These are phyloP conservation scores for Micronycteris hirsuta DNA, from an alignment of 2,113 vertebrate genomes.

Conservation along the genomic window DNA sequence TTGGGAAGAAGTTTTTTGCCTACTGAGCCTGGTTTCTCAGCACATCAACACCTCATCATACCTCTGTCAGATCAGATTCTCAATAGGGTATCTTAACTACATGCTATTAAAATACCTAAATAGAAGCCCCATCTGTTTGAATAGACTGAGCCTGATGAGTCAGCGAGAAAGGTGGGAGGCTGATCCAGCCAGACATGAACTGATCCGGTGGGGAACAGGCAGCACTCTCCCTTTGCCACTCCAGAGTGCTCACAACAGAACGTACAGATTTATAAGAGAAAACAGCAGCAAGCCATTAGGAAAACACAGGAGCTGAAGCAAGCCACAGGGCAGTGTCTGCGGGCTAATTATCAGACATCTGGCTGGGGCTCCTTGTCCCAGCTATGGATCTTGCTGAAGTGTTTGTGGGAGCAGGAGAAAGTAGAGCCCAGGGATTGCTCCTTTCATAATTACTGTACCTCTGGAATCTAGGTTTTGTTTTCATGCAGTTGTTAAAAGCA, in stretches of 20 bases:
- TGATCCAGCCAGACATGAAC: slow-evolving; percentile 68
- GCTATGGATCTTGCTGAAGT: background rate
- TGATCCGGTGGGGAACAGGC: background rate
- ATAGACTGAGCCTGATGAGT: slow-evolving; percentile 73
- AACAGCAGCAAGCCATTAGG: background rate
- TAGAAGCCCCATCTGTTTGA: slow-evolving; percentile 82
- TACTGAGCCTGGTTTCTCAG: slow-evolving; percentile 45
- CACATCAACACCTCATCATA: slow-evolving; percentile 60
- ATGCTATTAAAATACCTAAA: slow-evolving; percentile 79
- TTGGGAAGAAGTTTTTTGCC: slow-evolving; percentile 49
- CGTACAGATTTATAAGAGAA: slow-evolving; percentile 17
- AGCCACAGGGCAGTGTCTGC: background rate
- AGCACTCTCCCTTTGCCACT: slow-evolving; percentile 33
- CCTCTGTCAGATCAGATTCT: slow-evolving; percentile 69
- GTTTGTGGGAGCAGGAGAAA: background rate
- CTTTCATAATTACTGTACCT: background rate
- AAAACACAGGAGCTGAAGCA: background rate
- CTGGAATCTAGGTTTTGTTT: slow-evolving; percentile 38
- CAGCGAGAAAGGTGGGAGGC: slow-evolving; percentile 72
- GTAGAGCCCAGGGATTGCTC: background rate
- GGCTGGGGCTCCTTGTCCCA: background rate
- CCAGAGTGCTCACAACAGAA: slow-evolving; percentile 4
- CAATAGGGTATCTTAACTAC: slow-evolving; percentile 74
- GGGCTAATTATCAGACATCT: background rate
- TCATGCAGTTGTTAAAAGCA: background rate